Evolutionary conservation across 2,113 vertebrate species (phyloP).

Genomic region (Strix uralensis): DNA sequence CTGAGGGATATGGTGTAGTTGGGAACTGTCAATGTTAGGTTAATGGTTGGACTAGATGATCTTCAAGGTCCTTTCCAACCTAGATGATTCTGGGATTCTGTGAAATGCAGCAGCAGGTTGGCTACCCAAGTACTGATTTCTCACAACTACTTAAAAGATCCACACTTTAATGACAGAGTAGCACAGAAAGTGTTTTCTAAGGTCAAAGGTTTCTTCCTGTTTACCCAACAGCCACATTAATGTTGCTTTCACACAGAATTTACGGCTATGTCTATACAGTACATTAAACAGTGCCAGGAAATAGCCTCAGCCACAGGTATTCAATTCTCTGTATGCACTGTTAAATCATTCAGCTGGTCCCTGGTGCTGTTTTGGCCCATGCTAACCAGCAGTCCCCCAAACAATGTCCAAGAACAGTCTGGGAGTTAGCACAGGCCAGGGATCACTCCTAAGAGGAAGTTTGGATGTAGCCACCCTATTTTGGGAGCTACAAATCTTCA

Average conservation of each 20-base stretch:
- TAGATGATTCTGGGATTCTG: no score
- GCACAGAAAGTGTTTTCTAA: neutral
- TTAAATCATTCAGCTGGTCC: neutral
- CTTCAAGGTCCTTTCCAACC: no score
- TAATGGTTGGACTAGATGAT: no score
- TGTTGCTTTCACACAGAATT: neutral
- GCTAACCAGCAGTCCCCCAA: neutral
- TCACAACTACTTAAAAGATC: neutral
- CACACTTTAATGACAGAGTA: neutral
- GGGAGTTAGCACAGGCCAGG: neutral
- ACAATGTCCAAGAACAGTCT: neutral
- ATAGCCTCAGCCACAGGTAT: accelerated
- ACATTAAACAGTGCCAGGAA: neutral
- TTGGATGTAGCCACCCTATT: neutral
- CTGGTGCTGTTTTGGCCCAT: neutral
- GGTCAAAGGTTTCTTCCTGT: neutral
- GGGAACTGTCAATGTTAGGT: no score
- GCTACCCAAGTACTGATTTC: neutral
- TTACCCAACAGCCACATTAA: neutral
- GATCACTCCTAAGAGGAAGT: neutral
- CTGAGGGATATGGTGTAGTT: no score
- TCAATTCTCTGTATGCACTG: neutral
- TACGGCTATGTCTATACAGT: neutral
- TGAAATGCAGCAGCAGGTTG: accelerated
- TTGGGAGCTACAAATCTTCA: neutral